phyloP scores from a whole-genome alignment of 2,797 vertebrate genomes.

The Muraenolepis orangiensis region DNA sequence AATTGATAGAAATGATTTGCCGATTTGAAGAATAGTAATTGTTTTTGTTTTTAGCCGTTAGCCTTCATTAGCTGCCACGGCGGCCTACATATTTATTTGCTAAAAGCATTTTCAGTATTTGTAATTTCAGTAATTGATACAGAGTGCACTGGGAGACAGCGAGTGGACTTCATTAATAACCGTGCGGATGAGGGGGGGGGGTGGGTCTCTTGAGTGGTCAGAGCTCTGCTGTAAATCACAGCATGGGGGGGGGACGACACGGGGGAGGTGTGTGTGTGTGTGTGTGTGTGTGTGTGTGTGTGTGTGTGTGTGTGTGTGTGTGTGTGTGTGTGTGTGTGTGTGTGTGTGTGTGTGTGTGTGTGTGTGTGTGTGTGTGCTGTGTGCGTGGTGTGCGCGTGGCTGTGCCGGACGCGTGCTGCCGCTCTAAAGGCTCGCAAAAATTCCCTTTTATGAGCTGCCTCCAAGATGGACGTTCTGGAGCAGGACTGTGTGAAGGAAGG shows the following conservation, averaged over 20 bases:
- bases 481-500: slow-evolving; percentile 13
- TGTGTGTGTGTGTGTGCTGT: neutral
- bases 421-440: slow-evolving; percentile 20
- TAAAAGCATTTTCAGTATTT: slow-evolving; percentile 17
- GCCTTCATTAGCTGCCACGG: neutral
- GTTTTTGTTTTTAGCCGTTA: neutral
- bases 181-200: too few species aligned
- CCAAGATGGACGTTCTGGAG: slow-evolving; percentile 24
- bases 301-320: neutral
- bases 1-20: neutral
- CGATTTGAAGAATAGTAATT: neutral
- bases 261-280: too few species aligned
- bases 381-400: neutral
- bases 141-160: slow-evolving; percentile 17
- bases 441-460: slow-evolving; percentile 55
- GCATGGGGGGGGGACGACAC: neutral
- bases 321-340: neutral
- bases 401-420: neutral
- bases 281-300: too few species aligned
- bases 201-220: slow-evolving; percentile 28
- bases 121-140: neutral
- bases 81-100: slow-evolving; percentile 4
- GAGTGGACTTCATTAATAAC: slow-evolving; percentile 55
- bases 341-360: too few species aligned
- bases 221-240: slow-evolving; percentile 27